Base-by-base conservation (phyloP, 2,113 vertebrate species). In the Aramus guarauna region DNA sequence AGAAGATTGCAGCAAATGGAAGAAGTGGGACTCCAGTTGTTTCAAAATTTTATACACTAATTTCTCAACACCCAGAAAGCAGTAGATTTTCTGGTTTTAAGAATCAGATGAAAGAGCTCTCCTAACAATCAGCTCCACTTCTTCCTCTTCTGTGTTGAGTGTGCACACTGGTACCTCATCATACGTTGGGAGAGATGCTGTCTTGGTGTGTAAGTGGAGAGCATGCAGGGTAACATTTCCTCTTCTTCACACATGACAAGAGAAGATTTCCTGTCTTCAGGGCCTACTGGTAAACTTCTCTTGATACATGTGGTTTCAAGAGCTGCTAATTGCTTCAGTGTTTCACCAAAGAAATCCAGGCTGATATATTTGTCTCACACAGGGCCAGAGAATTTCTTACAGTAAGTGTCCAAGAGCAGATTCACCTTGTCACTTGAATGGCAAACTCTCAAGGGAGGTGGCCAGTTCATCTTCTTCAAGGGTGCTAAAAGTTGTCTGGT, bases 81-180 rank as follows among this genome's bases (percentile, higher is more conserved):
- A 97, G 81, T 98, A 98, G 55, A 98, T 98, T 94, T 98, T 98
- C 78, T 95, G 84, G 47, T 36, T 83, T 48, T 11, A 56, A 39
- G 88, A 64, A 19, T 82, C 77, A 67, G 94, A 84, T 22, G 94
- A 69, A 15, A 98, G 95, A 83, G 98, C 98, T 85, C 98, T 94
- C n/a, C 98, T 96, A 29, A 79, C 47, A 47, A 88, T 53, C 56
- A 88, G 37, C 29, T 79, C 85, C 39, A 79, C 97, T 67, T 98
- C 97, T 75, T 98, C 98, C 68, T 97, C 95, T 39, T 96, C 91
- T 64, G 98, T 98, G n/a, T 98, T 62, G 12, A 97, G 96, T 66
- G 95, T 96, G 91, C 98, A 98, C 62, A 98, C 94, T 8, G 98
- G 90, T 30, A 98, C 97, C 87, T 98, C 98, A 22, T 98, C 98